These are phyloP conservation scores for Bellardia bayeri DNA, from an alignment of 2,888 invertebrate genomes.

Conservation along the genomic window DNA sequence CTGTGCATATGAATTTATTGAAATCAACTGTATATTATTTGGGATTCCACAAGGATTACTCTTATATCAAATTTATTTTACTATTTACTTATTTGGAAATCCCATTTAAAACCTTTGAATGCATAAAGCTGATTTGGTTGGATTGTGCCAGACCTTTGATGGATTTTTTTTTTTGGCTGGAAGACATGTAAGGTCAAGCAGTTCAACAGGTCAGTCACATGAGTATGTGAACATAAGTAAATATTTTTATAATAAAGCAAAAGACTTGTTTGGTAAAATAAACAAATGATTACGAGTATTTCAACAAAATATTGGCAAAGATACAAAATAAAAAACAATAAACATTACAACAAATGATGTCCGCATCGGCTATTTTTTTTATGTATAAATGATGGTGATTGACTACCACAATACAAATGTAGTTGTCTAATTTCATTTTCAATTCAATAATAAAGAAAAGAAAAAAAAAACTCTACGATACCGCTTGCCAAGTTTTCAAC, in stretches of 20 bases:
- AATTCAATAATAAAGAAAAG: slow-evolving; percentile 33
- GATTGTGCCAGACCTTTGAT: slow-evolving; percentile 1
- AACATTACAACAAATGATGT: slow-evolving; percentile 32
- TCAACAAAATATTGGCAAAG: slow-evolving; percentile 50
- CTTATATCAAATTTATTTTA: background rate
- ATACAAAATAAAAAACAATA: slow-evolving; percentile 23
- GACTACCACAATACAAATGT: slow-evolving; percentile 34
- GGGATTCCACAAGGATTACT: background rate
- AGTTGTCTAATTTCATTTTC: slow-evolving; percentile 33
- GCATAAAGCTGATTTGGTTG: background rate
- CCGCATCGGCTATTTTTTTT: slow-evolving; percentile 6
- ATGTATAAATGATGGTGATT: slow-evolving; percentile 16
- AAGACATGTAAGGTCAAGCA: slow-evolving; percentile 25
- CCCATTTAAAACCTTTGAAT: background rate
- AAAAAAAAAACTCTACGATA: background rate
- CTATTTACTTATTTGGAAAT: background rate
- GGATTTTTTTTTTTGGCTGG: background rate
- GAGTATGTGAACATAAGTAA: background rate
- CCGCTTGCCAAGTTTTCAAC: slow-evolving; percentile 28
- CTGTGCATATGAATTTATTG: background rate
- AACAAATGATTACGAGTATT: slow-evolving; percentile 23
- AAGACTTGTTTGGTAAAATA: background rate
- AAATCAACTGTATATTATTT: background rate
- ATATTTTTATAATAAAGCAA: slow-evolving; percentile 14
- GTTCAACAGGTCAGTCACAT: slow-evolving; percentile 51